Base-by-base conservation (phyloP, 2,113 vertebrate genomes). In the Gopherus evgoodei region DNA sequence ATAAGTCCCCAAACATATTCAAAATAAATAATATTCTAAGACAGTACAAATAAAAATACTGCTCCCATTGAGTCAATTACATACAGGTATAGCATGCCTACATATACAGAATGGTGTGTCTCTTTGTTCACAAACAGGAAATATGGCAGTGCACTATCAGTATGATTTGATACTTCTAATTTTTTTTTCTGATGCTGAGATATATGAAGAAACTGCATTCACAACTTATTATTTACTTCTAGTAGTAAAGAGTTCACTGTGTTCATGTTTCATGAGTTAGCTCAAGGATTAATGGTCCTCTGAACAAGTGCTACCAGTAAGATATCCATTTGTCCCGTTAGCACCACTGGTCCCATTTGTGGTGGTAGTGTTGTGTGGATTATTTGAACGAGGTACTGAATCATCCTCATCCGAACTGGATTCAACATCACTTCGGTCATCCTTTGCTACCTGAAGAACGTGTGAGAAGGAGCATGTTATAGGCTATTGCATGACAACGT, bases 331-430 rank as follows among this genome's bases (percentile, higher is more conserved):
- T 97, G 98, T 99, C 90, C 99, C 99, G 11, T 99, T 98, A 97
- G 98, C 97, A 94, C 99, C 98, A 2, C 99, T 99, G 91, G 99
- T 99, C 65, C 99, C 99, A 3, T 99, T 99, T 44, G 99, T 99
- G 97, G 98, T 52, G 25, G 98, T 92, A 1, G 96, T 44, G 93
- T 96, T 98, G 97, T 99, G 99, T 2, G 94, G 95, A 95, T 97
- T 99, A 97, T 99, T 99, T 92, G 97, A 97, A 80, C 98, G 96
- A 69, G 98, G 98, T 65, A 97, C 97, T 44, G 98, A 97, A 92
- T 99, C 98, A 14, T 99, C 99, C 95, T 99, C 99, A 54, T 99
- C 99, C 81, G 99, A 99, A 98, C 99, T 99, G 87, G 99, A 99
- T 97, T 99, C 99, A 29, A 99, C 98, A 92, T 99, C 99, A 85